Evolutionary conservation across 2,797 vertebrate species (phyloP).

Genomic region (Aselliscus stoliczkanus): DNA sequence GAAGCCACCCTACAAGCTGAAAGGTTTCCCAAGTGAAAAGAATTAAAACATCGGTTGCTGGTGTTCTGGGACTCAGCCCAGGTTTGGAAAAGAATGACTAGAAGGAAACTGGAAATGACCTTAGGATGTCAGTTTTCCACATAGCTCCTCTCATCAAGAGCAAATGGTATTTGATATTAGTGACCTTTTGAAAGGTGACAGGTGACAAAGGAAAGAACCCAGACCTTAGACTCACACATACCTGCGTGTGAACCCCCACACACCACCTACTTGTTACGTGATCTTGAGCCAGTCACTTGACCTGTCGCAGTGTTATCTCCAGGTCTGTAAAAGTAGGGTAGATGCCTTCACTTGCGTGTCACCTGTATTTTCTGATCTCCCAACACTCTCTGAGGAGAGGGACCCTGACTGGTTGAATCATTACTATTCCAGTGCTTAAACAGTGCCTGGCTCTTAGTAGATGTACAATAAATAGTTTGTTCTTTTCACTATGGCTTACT

Average conservation of each 20-base stretch:
- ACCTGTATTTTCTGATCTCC: not conserved
- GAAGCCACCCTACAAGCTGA: not conserved
- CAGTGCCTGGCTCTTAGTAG: not conserved
- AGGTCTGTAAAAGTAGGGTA: not conserved
- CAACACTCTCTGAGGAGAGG: not conserved
- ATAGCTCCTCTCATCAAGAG: not conserved
- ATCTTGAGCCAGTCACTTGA: not conserved
- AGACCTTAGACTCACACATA: not conserved
- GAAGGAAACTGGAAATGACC: not conserved
- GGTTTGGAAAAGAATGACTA: not conserved
- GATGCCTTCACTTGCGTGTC: not conserved
- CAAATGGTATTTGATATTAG: not conserved
- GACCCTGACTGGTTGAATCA: not conserved
- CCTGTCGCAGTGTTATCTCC: not conserved
- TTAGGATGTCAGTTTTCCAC: not conserved
- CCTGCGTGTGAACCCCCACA: not conserved
- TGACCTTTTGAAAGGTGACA: constrained; percentile 18
- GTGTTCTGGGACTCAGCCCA: not conserved
- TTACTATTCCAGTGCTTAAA: not conserved
- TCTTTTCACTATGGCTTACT: not conserved
- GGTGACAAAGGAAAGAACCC: not conserved
- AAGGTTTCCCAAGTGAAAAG: not conserved
- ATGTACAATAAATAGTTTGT: not conserved
- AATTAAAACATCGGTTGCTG: not conserved
- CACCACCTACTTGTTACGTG: not conserved